Base-by-base conservation (phyloP, 35 echinoderm and acorn worm species). In the Apostichopus californicus region DNA sequence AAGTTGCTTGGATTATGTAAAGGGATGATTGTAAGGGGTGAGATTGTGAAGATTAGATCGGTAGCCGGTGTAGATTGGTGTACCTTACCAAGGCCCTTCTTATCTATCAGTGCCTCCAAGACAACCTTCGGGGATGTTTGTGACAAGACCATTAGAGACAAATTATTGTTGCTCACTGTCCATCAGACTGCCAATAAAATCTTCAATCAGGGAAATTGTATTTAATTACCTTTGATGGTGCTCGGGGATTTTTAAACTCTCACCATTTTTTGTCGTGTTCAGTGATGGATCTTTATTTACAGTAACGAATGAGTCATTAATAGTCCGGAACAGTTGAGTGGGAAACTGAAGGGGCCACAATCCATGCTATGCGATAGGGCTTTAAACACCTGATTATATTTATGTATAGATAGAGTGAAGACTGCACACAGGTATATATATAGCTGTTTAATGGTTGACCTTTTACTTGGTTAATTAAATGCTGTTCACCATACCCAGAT, bases 161-260 rank as follows among this genome's bases (percentile, higher is more conserved):
- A 85, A 85, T 85, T 57, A 59, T 85, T 60, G 81, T 54, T 85
- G 55, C 20, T 85, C 57, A 59, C 81, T 85, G 81, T 85, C 81
- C 23, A 24, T 85, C 81, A 85, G n/a, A 58, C 21, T 85, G 81
- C 57, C 81, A 85, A 85, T 85, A 85, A 85, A 85, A 85, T 57
- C 54, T 75, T 75, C 71, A 75, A 75, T 75, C 71, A 75, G 71
- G 71, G 71, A 75, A 75, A 75, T 75, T 75, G 71, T 75, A 75
- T 75, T 75, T 75, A n/a, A 75, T 75, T 75, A 18, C 71, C 71
- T 75, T 68, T 75, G 71, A 75, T 75, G 71, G 71, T 18, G 71
- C 71, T 75, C n/a, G 71, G 17, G 71, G 71, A 75, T 75, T 75
- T 75, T 61, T 75, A 75, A 2, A 22, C n/a, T 75, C 71, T 75